phyloP scores from a whole-genome alignment of 1,140 invertebrate genomes.

The Chelonus insularis region DNA sequence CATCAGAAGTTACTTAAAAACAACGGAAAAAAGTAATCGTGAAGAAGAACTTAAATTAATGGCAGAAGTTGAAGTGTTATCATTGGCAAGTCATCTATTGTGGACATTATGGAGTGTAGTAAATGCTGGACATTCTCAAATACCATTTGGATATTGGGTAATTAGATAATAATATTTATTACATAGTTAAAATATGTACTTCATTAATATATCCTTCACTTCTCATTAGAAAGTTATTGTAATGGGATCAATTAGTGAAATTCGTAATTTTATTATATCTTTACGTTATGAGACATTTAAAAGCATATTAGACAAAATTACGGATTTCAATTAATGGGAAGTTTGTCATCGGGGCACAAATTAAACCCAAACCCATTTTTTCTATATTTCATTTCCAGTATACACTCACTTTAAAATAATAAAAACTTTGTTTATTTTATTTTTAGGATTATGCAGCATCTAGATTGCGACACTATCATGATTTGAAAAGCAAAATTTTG shows the following conservation, averaged over 20 bases:
- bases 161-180: slow-evolving; percentile 44
- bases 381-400: too few species aligned
- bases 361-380: too few species aligned
- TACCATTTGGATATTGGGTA: slow-evolving; percentile 95
- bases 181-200: too few species aligned
- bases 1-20: slow-evolving; percentile 64
- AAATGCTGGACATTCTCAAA: slow-evolving; percentile 83
- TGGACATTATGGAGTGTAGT: slow-evolving; percentile 92
- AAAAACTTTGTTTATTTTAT: slow-evolving; percentile 13
- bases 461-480: slow-evolving; percentile 62
- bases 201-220: too few species aligned
- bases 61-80: slow-evolving; percentile 79
- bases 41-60: slow-evolving; percentile 67
- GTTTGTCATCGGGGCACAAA: too few species aligned
- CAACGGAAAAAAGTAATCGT: slow-evolving; percentile 50
- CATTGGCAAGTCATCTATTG: slow-evolving; percentile 87
- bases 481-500: slow-evolving; percentile 64
- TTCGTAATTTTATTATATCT: too few species aligned
- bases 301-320: too few species aligned
- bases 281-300: too few species aligned
- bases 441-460: slow-evolving; percentile 63
- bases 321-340: too few species aligned
- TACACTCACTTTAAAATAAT: slow-evolving; percentile 1
- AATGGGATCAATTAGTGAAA: too few species aligned
- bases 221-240: too few species aligned